These are phyloP conservation scores for Alosa sapidissima DNA, from an alignment of 2,797 vertebrate species.

Conservation along the genomic window DNA sequence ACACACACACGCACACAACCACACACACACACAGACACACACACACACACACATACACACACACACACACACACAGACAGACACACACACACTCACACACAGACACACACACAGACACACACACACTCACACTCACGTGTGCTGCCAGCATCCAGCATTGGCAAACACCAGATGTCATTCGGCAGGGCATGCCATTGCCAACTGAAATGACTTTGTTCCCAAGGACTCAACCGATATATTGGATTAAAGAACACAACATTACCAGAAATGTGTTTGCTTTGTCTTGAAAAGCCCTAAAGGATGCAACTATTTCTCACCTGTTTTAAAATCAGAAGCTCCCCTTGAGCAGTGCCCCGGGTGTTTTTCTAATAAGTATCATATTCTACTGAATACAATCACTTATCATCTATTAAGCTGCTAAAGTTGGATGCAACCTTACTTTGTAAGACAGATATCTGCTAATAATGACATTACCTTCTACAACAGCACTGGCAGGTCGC, in stretches of 20 bases:
- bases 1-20: too few species aligned
- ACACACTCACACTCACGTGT: background rate
- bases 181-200: constrained; percentile 1
- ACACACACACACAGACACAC: too few species aligned
- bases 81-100: background rate
- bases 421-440: background rate
- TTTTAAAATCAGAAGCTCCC: background rate
- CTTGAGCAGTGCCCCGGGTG: background rate
- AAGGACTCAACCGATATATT: background rate
- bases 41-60: too few species aligned
- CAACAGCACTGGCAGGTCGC: background rate
- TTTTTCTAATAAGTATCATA: background rate
- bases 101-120: background rate
- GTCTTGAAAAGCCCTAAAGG: background rate
- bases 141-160: background rate
- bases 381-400: background rate
- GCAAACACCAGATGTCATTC: constrained; percentile 8
- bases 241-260: background rate
- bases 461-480: background rate
- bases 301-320: background rate
- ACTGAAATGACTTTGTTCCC: background rate
- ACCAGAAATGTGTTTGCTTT: background rate
- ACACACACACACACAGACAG: background rate
- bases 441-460: background rate
- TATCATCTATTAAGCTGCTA: background rate